Percentiles rank a stretch among this genome's conserved stretches.
Conservation (phyloP, 1,140 invertebrate genomes). For the Pseudomyrmex pallidus region DNA sequence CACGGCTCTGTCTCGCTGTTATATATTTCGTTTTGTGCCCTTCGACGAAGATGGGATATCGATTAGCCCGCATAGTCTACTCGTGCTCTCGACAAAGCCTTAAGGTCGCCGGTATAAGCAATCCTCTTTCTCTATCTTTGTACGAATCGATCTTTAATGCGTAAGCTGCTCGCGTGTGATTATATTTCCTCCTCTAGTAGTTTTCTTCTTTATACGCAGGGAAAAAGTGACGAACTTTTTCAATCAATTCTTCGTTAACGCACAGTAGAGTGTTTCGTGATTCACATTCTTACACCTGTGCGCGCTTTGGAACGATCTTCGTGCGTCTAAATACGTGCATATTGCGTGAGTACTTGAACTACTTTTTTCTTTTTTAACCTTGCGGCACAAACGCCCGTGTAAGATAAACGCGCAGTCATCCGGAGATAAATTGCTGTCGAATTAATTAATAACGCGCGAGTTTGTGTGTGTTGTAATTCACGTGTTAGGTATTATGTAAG, state of each 20-base stretch:
- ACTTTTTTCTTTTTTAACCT: not conserved
- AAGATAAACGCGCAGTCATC: not conserved
- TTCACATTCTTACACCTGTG: not conserved
- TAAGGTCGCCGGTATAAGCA: conserved; percentile 11
- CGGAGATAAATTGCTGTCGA: not conserved
- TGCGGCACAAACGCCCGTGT: not conserved
- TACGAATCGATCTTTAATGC: not conserved
- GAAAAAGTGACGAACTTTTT: too few relatives aligned
- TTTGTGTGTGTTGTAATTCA: not conserved
- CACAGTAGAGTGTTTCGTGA: not conserved
- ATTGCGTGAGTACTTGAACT: not conserved
- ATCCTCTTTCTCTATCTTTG: too few relatives aligned
- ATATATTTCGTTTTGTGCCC: not conserved
- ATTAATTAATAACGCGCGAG: conserved; percentile 33
- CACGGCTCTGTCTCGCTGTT: not conserved
- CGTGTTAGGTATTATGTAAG: conserved; percentile 5
- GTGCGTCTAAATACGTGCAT: not conserved
- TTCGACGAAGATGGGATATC: conserved; percentile 19
- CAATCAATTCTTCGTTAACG: too few relatives aligned
- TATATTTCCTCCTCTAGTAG: too few relatives aligned
- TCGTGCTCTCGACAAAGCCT: conserved; percentile 21
- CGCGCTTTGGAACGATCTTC: not conserved
- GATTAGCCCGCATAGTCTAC: conserved; percentile 8
- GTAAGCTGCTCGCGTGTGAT: too few relatives aligned
- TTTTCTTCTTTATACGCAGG: too few relatives aligned